Conservation (phyloP, 2,888 invertebrate species). For the Brenthis ino region DNA sequence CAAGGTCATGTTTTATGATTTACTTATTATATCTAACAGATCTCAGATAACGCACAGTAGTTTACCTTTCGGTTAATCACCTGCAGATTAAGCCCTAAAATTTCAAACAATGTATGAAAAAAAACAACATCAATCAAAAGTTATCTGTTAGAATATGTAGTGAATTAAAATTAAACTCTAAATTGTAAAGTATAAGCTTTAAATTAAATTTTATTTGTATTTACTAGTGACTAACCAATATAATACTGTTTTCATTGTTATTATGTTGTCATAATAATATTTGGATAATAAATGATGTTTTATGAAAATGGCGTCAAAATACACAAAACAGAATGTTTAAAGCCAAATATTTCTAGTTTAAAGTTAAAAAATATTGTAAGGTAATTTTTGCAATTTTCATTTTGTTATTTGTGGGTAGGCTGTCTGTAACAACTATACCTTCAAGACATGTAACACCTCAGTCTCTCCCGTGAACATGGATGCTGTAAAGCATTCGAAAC, state of each 20-base stretch:
- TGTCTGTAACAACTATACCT: too few species aligned
- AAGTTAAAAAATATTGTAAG: too few species aligned
- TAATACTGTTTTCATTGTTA: slow-evolving; percentile 41
- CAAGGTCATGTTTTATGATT: background rate
- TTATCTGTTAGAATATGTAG: slow-evolving; percentile 37
- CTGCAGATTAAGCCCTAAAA: background rate
- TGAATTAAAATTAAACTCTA: slow-evolving; percentile 23
- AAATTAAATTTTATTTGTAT: slow-evolving; percentile 27
- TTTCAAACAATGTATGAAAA: slow-evolving; percentile 5
- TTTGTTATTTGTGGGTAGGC: too few species aligned
- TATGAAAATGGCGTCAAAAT: too few species aligned
- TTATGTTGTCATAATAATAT: slow-evolving; percentile 23
- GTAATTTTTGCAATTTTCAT: too few species aligned
- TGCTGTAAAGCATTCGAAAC: too few species aligned
- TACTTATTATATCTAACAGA: slow-evolving; percentile 24
- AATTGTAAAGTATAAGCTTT: background rate
- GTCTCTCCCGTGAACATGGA: too few species aligned
- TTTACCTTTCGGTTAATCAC: slow-evolving; percentile 32
- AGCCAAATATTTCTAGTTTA: too few species aligned
- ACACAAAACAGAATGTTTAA: too few species aligned
- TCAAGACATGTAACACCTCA: too few species aligned
- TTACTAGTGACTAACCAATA: background rate
- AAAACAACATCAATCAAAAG: slow-evolving; percentile 44
- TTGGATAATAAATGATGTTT: too few species aligned
- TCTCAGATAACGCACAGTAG: slow-evolving; percentile 24